phyloP scores from a whole-genome alignment of 2,888 invertebrate genomes.

The Orthonychiurus folsomi region DNA sequence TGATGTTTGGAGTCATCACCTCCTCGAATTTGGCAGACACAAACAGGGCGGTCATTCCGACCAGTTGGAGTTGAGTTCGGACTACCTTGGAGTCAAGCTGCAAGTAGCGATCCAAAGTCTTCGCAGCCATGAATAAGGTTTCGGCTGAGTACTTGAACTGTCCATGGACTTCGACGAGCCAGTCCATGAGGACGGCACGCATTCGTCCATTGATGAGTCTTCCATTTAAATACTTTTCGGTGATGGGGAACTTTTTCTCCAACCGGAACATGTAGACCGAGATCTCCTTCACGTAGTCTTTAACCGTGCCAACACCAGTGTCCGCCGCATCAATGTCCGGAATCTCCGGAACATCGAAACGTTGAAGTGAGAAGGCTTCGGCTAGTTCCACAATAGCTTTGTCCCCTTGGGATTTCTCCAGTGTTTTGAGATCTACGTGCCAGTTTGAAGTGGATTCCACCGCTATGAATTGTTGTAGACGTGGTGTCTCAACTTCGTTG shows the following conservation, averaged over 20 bases:
- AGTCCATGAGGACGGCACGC: slow-evolving; percentile 82
- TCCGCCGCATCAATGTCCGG: slow-evolving; percentile 61
- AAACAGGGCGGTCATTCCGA: slow-evolving; percentile 80
- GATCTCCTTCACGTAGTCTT: slow-evolving; percentile 81
- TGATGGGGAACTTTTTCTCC: slow-evolving; percentile 61
- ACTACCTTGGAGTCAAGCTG: slow-evolving; percentile 54
- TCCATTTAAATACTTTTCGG: slow-evolving; percentile 56
- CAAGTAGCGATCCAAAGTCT: slow-evolving; percentile 81
- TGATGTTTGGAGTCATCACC: slow-evolving; percentile 74
- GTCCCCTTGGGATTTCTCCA: too few relatives aligned
- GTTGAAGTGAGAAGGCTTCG: background rate
- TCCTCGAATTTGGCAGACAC: slow-evolving; percentile 94
- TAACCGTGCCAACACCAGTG: slow-evolving; percentile 68
- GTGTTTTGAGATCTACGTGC: too few relatives aligned
- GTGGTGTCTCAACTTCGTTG: too few relatives aligned
- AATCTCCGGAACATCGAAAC: slow-evolving; percentile 33
- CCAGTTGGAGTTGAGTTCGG: slow-evolving; percentile 68
- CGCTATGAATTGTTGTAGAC: background rate
- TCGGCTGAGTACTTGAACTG: slow-evolving; percentile 78
- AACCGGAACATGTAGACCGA: slow-evolving; percentile 68
- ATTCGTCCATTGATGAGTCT: slow-evolving; percentile 65
- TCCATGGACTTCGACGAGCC: slow-evolving; percentile 84
- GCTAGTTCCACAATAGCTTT: background rate
- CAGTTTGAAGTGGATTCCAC: too few relatives aligned
- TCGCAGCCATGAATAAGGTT: slow-evolving; percentile 79